Conservation (phyloP, 2,888 invertebrate genomes). For the Drosophila hamatofila region DNA sequence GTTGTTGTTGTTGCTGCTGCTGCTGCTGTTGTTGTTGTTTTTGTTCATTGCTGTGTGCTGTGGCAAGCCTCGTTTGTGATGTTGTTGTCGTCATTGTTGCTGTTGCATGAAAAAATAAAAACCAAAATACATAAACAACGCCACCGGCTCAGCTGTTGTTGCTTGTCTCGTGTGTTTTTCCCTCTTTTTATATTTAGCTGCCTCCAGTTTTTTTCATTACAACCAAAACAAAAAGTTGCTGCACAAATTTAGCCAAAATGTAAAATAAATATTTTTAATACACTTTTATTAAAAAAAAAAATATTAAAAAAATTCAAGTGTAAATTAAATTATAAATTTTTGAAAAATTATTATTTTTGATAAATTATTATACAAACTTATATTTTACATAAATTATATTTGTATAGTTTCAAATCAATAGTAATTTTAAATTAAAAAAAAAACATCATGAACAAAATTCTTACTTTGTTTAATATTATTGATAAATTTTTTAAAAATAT, state of each 20-base stretch:
- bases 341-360: no score
- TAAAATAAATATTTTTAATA: constrained; percentile 23
- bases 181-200: constrained; percentile 22
- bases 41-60: constrained; percentile 19
- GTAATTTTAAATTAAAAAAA: no score
- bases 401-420: no score
- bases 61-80: constrained; percentile 43
- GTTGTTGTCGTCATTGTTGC: constrained; percentile 41
- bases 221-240: constrained; percentile 22
- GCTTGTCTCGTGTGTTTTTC: constrained; percentile 27
- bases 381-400: no score
- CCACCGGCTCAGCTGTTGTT: constrained; percentile 46
- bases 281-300: constrained; percentile 14
- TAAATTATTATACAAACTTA: no score
- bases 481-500: no score
- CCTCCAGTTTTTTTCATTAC: constrained; percentile 38
- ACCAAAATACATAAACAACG: constrained; percentile 66
- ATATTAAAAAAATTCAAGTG: no score
- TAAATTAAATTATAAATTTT: no score
- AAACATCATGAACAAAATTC: no score
- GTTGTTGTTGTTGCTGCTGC: constrained; percentile 13
- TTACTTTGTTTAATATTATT: no score
- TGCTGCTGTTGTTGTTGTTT: not conserved
- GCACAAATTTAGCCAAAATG: not conserved
- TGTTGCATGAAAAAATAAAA: constrained; percentile 54